Evolutionary conservation across 64 coral and sea anemone species (phyloP).

Genomic region (Montipora capricornis): DNA sequence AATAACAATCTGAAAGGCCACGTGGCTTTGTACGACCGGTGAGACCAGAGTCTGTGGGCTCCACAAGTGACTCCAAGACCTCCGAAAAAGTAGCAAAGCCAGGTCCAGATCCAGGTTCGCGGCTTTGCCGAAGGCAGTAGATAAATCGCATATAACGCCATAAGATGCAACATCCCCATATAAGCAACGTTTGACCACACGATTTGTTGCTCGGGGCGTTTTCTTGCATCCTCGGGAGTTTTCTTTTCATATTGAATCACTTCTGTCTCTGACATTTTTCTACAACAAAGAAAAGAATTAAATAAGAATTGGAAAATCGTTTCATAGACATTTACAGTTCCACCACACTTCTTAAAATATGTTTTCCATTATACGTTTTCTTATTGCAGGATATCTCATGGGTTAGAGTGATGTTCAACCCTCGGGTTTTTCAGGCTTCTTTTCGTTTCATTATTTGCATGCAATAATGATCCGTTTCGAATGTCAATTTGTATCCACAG

Average conservation of each 20-base stretch:
- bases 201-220: conserved; percentile 56
- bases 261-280: not conserved
- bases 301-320: not conserved
- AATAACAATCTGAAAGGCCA: conserved; percentile 75
- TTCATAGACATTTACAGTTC: no score
- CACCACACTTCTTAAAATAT: no score
- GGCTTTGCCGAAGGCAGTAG: conserved; percentile 74
- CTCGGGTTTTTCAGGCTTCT: no score
- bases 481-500: no score
- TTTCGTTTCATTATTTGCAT: no score
- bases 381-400: no score
- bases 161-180: conserved; percentile 67
- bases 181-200: conserved; percentile 79
- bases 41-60: conserved; percentile 84
- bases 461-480: no score
- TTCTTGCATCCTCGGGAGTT: not conserved
- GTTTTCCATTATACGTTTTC: no score
- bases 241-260: not conserved
- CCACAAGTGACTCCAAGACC: conserved; percentile 76
- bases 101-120: conserved; percentile 63
- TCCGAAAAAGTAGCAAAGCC: conserved; percentile 51
- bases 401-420: no score
- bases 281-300: not conserved
- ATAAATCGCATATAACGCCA: conserved; percentile 74
- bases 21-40: conserved; percentile 76